A percentile compares a stretch with the other conserved stretches of the same genome.
These are phyloP conservation scores for Saimiri boliviensis DNA, from an alignment of 2,113 vertebrate genomes.

Conservation along the genomic window DNA sequence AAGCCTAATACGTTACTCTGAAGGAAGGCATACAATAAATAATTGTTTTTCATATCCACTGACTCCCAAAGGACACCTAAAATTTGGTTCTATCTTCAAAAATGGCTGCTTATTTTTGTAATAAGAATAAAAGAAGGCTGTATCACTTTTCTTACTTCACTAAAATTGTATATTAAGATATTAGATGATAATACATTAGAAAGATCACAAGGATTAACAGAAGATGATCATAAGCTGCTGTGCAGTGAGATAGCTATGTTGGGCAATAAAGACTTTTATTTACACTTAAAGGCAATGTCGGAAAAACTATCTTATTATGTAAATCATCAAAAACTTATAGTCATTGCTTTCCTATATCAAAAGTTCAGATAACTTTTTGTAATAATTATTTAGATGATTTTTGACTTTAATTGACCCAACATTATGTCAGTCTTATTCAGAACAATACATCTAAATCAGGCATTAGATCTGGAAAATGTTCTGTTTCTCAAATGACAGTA, in stretches of 20 bases:
- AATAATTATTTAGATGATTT: not conserved
- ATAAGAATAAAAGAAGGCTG: not conserved
- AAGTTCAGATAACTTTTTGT: not conserved
- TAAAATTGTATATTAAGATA: not conserved
- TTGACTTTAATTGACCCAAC: not conserved
- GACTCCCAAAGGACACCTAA: not conserved
- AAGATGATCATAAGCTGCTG: not conserved
- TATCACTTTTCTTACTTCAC: not conserved
- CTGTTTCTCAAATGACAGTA: not conserved
- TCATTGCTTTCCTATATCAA: not conserved
- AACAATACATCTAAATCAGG: not conserved
- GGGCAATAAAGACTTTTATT: constrained; percentile 8
- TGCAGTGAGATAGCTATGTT: not conserved
- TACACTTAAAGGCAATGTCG: not conserved
- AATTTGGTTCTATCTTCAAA: not conserved
- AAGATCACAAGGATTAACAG: not conserved
- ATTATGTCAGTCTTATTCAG: not conserved
- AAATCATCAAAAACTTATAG: not conserved
- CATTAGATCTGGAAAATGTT: not conserved
- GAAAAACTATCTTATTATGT: not conserved
- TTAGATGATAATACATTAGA: not conserved
- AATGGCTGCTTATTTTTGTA: not conserved
- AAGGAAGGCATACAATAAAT: not conserved
- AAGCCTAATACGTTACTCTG: not conserved
- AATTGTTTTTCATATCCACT: not conserved